Conservation (phyloP, 2,888 invertebrate genomes). For the Cremastinae sp. region DNA sequence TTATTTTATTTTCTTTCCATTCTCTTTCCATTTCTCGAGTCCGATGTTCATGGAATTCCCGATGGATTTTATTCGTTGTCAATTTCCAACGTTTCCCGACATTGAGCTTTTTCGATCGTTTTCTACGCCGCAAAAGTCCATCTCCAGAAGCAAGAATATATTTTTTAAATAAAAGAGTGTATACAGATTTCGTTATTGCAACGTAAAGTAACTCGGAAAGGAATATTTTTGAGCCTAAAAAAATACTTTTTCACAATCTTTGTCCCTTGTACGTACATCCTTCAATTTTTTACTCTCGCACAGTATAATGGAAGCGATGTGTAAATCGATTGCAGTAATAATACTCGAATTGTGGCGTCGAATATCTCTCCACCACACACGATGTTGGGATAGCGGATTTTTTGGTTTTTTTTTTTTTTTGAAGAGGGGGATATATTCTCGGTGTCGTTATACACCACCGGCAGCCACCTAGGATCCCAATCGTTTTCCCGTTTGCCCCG, state of each 20-base stretch:
- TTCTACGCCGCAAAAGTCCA: neutral
- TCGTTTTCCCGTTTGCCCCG: constrained; percentile 65
- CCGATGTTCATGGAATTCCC: constrained; percentile 44
- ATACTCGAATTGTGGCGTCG: constrained; percentile 54
- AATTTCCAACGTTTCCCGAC: constrained; percentile 51
- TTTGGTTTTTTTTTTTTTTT: neutral
- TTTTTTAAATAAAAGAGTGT: neutral
- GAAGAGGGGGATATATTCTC: constrained; percentile 46
- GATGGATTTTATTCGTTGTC: constrained; percentile 49
- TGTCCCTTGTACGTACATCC: neutral
- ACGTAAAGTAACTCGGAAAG: neutral
- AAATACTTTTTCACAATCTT: neutral
- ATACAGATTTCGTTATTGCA: neutral
- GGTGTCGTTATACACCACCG: constrained; percentile 60
- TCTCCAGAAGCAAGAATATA: neutral
- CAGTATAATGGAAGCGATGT: constrained; percentile 22
- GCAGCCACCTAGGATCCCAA: constrained; percentile 61
- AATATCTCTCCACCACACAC: constrained; percentile 39
- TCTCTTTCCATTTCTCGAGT: no score
- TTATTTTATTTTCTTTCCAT: no score
- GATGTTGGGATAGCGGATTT: neutral
- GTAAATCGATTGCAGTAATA: constrained; percentile 56
- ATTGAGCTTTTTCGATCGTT: constrained; percentile 21
- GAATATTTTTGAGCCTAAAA: neutral
- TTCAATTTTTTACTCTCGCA: neutral